Evolutionary conservation across 1,140 invertebrate genomes (phyloP), one percentile per base, ranked within the genome.

Genomic region (Sycophila sp.): DNA sequence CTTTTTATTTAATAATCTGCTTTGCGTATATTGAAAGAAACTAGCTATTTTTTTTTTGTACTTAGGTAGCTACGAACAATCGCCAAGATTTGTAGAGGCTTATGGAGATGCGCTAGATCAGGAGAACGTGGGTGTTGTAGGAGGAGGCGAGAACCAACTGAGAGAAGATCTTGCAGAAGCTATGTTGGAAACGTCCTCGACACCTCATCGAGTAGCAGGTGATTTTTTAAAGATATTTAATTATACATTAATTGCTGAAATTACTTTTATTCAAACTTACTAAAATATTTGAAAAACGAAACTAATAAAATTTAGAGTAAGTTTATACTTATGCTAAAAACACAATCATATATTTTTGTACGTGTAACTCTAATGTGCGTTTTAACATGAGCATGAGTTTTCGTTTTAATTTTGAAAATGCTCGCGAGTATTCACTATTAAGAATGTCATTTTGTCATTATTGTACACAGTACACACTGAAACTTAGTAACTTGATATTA

Each of bases 81-180:
- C 94, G 1, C 95, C 95, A 56, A 91, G 92, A 72, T 86, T 95
- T 30, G 90, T 94, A 80, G 93, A 95, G 83, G 90, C 90, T 38
- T 92, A 92, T 75, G 91, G 89, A 63, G 89, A 88, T 85, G 88
- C 88, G 17, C 80, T 90, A 66, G 86, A 90, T 59, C 86, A 87
- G 28, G 89, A 89, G 45, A 86, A 86, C 47, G 86, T 82, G 4
- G 80, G 81, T 65, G 68, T 86, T 64, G 62, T 87, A 73, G 79
- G 86, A 73, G 75, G 83, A 66, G 84, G 87, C 72, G 95, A 97
- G 77, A 92, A 92, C 65, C 91, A 94, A 78, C 87, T 98, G 2
- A 90, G 92, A 77, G 94, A 97, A 83, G 95, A 96, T 85, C 87
- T 98, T 47, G 96, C 96, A 0, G 96, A 98, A 85, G 96, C 96